These are phyloP conservation scores for Cactoblastis cactorum DNA, from an alignment of 2,888 invertebrate species.

Conservation along the genomic window DNA sequence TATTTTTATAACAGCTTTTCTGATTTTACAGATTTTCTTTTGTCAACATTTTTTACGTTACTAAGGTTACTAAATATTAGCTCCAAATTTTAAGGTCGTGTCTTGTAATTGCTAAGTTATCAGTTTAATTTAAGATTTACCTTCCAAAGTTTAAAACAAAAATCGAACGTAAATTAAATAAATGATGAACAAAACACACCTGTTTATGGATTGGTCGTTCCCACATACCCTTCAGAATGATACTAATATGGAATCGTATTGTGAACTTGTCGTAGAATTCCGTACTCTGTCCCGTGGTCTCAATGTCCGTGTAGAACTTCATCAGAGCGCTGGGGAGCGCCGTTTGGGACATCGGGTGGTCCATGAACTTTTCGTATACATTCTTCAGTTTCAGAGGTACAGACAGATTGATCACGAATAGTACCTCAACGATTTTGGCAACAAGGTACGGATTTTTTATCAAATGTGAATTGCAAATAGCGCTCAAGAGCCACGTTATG, in stretches of 20 bases:
- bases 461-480: conserved; percentile 93
- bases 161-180: too few species aligned
- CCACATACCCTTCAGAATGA: conserved; percentile 98
- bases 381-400: conserved; percentile 75
- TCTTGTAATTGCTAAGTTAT: too few species aligned
- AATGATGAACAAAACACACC: conserved; percentile 46
- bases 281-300: conserved; percentile 97
- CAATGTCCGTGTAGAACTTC: conserved; percentile 99
- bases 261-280: conserved; percentile 99
- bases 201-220: conserved; percentile 89
- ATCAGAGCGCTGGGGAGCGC: conserved; percentile 93
- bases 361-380: conserved; percentile 89
- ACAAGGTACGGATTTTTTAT: conserved; percentile 98
- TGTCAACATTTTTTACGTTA: too few species aligned
- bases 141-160: too few species aligned
- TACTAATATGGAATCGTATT: conserved; percentile 98
- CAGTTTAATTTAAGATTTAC: too few species aligned
- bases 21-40: too few species aligned
- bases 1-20: too few species aligned
- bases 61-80: too few species aligned
- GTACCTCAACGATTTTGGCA: conserved; percentile 96
- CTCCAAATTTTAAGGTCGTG: too few species aligned
- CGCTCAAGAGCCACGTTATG: conserved; percentile 92
- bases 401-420: conserved; percentile 88
- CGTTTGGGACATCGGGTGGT: conserved; percentile 86